Evolutionary conservation across 2,797 vertebrate genomes (phyloP).

Genomic region (Lates japonicus): DNA sequence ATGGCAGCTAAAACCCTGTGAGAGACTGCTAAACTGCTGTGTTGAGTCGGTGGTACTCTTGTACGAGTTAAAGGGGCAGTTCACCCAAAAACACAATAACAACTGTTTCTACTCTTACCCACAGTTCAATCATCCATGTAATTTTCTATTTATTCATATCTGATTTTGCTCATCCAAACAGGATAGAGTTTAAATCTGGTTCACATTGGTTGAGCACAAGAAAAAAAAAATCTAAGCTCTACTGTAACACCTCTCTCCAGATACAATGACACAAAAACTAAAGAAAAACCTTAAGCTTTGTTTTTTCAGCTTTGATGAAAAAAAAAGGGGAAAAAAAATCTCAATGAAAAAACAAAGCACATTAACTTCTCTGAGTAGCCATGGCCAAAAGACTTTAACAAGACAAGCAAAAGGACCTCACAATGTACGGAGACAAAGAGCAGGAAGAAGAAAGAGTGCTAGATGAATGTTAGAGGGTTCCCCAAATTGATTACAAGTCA

Average conservation of each 20-base stretch:
- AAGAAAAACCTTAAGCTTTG: background rate
- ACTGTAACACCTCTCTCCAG: background rate
- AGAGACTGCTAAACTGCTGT: slow-evolving; percentile 22
- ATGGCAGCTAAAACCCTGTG: slow-evolving; percentile 48
- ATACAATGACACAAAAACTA: background rate
- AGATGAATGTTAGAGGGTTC: background rate
- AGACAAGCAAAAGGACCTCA: background rate
- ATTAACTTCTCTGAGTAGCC: no score
- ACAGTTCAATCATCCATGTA: background rate
- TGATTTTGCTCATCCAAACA: background rate
- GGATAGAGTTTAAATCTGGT: background rate
- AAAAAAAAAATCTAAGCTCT: background rate
- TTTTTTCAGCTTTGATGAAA: background rate
- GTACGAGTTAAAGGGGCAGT: slow-evolving; percentile 8
- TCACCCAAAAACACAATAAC: background rate
- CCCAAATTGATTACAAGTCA: background rate
- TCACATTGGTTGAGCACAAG: background rate
- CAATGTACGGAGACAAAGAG: background rate
- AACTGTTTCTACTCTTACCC: background rate
- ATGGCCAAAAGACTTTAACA: background rate
- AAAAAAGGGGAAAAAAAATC: background rate
- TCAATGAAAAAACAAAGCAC: background rate
- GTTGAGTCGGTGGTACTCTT: background rate
- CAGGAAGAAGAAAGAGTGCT: background rate
- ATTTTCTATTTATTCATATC: background rate